Evolutionary conservation across 2,113 vertebrate genomes (phyloP), one percentile per base, ranked within the genome.

Genomic region (Oryctolagus cuniculus): DNA sequence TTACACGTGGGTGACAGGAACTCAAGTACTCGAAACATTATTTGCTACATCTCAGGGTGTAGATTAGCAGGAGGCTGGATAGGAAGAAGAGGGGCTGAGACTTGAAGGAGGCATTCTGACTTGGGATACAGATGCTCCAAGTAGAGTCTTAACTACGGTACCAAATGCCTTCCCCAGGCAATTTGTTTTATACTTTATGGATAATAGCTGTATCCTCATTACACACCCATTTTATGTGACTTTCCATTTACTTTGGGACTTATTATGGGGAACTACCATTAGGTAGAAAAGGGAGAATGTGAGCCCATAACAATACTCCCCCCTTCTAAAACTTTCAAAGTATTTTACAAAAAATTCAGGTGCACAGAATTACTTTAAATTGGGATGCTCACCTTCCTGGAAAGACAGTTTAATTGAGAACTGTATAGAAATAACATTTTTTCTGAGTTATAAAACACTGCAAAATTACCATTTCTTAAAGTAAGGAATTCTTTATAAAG

Each of bases 361-460:
- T 38, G 4, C 4, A 17, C 58, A 9, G 27, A 66, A 55, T 74
- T 87, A 22, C 36, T 89, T 19, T 49, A 63, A 38, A 87, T 67
- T 31, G 17, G 38, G 29, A 80, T 94, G 63, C 21, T 83, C 81
- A 83, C 67, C 36, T 87, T 13, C 16, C 53, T 70, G 38, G 22
- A 77, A 90, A 91, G 16, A 79, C 63, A 81, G 74, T 94, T 91
- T 90, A 49, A 70, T 2, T 70, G 61, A 74, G 36, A 77, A 75
- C 38, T 53, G 24, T 55, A 31, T 31, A 81, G n/a, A 67, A 86
- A 95, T 29, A 86, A 21, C 2, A 51, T 78, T 19, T 93, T 36
- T 79, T 93, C 89, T 38, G 24, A 73, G n/a, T 83, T 83, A 22
- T 7, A 7, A 66, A 87, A 75, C 12, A 36, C 61, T 81, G 24